These are phyloP conservation scores for Mesitornis unicolor DNA, from an alignment of 2,113 vertebrate genomes.

Conservation along the genomic window DNA sequence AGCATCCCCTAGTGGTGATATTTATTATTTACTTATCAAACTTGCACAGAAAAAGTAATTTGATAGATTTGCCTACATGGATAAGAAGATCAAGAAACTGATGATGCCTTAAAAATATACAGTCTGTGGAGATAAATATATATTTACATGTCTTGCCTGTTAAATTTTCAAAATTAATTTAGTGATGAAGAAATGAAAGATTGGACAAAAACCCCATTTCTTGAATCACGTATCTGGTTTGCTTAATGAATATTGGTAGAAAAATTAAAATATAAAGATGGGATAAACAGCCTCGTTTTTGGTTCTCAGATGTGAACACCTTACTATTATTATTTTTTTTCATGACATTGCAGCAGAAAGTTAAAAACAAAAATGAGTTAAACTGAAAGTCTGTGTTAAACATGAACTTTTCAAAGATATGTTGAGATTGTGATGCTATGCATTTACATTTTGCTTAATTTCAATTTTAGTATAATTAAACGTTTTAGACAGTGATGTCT, in stretches of 20 bases:
- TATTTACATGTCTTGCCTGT: background rate
- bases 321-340: background rate
- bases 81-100: background rate
- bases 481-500: background rate
- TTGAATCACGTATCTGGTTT: background rate
- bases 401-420: background rate
- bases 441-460: background rate
- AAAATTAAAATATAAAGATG: background rate
- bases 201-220: accelerated
- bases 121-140: background rate
- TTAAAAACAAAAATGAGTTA: background rate
- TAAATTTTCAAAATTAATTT: background rate
- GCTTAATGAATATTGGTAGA: background rate
- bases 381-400: background rate
- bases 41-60: background rate
- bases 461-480: background rate
- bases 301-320: accelerated
- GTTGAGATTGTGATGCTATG: background rate
- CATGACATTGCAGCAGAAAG: background rate
- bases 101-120: background rate
- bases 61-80: background rate
- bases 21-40: background rate
- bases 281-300: background rate
- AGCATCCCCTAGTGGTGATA: slow-evolving; percentile 65
- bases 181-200: background rate